Percentiles rank a stretch among this genome's conserved stretches.
Conservation (phyloP, 2,797 vertebrate genomes). For the Neosilurus mollespiculum region DNA sequence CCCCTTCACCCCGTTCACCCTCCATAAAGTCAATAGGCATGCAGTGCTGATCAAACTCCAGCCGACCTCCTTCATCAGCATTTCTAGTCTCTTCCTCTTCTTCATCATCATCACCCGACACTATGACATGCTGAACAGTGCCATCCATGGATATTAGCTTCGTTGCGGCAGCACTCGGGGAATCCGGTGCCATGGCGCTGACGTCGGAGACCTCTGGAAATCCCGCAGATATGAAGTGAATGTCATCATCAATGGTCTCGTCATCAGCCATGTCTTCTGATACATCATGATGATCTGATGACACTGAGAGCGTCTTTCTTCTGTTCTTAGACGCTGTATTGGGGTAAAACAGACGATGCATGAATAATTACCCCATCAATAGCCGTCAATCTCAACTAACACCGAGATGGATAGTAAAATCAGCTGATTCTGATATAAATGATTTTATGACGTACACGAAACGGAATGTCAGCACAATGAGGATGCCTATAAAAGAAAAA, state of each 20-base stretch:
- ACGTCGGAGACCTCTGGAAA: constrained; percentile 18
- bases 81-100: constrained; percentile 2
- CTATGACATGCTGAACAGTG: constrained; percentile 26
- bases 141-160: constrained; percentile 27
- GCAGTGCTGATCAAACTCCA: constrained; percentile 38
- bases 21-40: constrained; percentile 38
- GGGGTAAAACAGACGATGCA: neutral
- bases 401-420: neutral
- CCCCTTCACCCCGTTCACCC: neutral
- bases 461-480: no score
- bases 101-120: constrained; percentile 4
- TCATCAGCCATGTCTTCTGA: constrained; percentile 1
- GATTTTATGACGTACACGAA: neutral
- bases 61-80: neutral
- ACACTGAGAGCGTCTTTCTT: neutral
- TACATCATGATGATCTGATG: neutral
- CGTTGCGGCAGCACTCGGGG: neutral
- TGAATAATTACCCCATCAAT: neutral
- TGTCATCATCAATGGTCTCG: constrained; percentile 1
- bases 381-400: neutral
- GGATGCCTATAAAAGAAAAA: no score
- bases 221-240: constrained; percentile 20
- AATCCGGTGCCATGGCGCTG: neutral
- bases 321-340: neutral
- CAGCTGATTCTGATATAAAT: neutral